A percentile compares a stretch with the other conserved stretches of the same genome.
Evolutionary conservation across 2,113 vertebrate genomes (phyloP).

Genomic region (Ranitomeya variabilis): DNA sequence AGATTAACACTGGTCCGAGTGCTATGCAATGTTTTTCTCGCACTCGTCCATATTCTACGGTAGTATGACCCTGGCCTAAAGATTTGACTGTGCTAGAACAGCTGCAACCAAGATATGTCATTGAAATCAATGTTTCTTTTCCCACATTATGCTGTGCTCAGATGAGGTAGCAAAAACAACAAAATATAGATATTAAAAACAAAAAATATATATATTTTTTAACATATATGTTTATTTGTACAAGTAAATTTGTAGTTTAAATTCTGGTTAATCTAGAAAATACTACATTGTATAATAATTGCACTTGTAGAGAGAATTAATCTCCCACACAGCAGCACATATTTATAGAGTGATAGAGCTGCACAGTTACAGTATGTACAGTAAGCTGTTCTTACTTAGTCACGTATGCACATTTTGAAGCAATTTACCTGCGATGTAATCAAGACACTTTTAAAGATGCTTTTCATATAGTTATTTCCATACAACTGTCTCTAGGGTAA

Average conservation of each 20-base stretch:
- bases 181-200: neutral
- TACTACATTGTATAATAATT: neutral
- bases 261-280: neutral
- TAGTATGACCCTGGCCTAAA: too few relatives aligned
- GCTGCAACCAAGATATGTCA: too few relatives aligned
- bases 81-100: too few relatives aligned
- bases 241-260: neutral
- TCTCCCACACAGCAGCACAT: neutral
- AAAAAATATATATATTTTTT: neutral
- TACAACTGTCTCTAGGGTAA: conserved; percentile 50
- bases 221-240: neutral
- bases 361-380: neutral
- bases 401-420: conserved; percentile 9
- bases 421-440: conserved; percentile 52
- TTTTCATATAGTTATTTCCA: conserved; percentile 51
- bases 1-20: too few relatives aligned
- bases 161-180: too few relatives aligned
- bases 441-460: conserved; percentile 43
- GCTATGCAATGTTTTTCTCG: too few relatives aligned
- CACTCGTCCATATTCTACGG: too few relatives aligned
- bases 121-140: too few relatives aligned
- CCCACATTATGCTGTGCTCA: too few relatives aligned
- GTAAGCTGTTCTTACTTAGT: neutral
- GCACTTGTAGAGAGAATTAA: neutral
- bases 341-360: neutral